Conservation (phyloP, 2,113 vertebrate species). For the Nansenia antarctica region DNA sequence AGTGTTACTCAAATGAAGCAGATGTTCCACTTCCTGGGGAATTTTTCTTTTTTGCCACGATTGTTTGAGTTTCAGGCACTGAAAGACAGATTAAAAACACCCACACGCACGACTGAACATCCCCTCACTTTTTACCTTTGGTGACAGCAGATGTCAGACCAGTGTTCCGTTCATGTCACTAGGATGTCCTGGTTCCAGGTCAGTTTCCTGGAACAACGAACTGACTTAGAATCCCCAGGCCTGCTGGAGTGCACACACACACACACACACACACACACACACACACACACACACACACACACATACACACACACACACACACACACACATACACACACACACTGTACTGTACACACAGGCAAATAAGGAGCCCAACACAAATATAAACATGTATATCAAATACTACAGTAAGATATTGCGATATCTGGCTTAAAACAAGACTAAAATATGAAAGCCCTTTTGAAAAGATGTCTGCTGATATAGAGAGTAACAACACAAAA, state of each 20-base stretch:
- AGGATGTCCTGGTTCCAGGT: slow-evolving; percentile 60
- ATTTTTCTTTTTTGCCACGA: too few relatives aligned
- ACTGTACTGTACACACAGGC: background rate
- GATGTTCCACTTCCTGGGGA: background rate
- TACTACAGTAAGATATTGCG: background rate
- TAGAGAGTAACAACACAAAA: background rate
- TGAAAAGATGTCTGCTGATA: background rate
- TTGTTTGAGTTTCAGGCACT: too few relatives aligned
- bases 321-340: slow-evolving; percentile 1
- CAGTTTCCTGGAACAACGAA: slow-evolving; percentile 69
- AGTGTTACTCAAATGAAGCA: background rate
- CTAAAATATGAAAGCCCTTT: background rate
- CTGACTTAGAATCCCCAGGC: slow-evolving; percentile 44
- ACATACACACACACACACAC: slow-evolving; percentile 39
- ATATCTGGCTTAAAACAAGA: background rate
- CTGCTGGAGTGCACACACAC: slow-evolving; percentile 23
- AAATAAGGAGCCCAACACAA: background rate
- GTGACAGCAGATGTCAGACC: slow-evolving; percentile 37
- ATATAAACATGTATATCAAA: background rate
- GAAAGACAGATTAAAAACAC: background rate
- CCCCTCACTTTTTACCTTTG: slow-evolving; percentile 20
- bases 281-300: slow-evolving; percentile 8
- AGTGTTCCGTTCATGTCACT: slow-evolving; percentile 51
- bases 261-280: slow-evolving; percentile 28
- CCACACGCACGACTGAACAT: background rate